Evolutionary conservation across 1,140 invertebrate genomes (phyloP), one percentile per base, ranked within the genome.

Genomic region (Manduca sexta): DNA sequence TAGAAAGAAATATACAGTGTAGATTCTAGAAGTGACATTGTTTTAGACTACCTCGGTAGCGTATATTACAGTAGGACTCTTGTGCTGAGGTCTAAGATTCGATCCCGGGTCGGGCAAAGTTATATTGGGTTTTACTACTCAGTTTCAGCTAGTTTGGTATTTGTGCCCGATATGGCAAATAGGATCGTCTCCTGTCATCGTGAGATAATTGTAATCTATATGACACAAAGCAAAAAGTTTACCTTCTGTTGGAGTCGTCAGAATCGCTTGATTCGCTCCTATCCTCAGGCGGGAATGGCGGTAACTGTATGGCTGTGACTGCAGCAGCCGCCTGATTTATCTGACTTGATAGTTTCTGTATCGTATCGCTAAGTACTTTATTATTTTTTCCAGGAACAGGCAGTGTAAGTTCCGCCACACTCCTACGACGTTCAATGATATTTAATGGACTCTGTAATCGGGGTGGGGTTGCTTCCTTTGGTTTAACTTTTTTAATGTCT

Each of bases 211-310:
- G n/a, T n/a, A n/a, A n/a, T n/a, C n/a, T n/a, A n/a, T n/a, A n/a
- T n/a, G n/a, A n/a, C n/a, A n/a, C n/a, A 35, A 45, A 0, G 38
- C 3, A 41, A n/a, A 37, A 17, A 45, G 11, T 84, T 17, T 91
- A 87, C 58, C 91, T 87, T 53, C 90, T 87, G 64, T 93, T 92
- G 0, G 91, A 93, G 69, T 93, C 93, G 46, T 91, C 93, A 50
- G 91, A 93, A 55, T 94, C 92, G 1, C 84, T 86, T 26, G 87
- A 64, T 65, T 88, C 57, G 76, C 84, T 69, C 76, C 85, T 66
- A 49, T 87, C 77, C 54, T 74, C 82, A 6, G 73, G 21, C 12
- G 69, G 71, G 56, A 83, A 85, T 0, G 75, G 62, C 1, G 78
- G 74, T 44, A 82, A 41, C 1, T 81, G 73, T 11, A 80, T 65